These are phyloP conservation scores for Clarias magur DNA, from an alignment of 2,113 vertebrate genomes.

Conservation along the genomic window DNA sequence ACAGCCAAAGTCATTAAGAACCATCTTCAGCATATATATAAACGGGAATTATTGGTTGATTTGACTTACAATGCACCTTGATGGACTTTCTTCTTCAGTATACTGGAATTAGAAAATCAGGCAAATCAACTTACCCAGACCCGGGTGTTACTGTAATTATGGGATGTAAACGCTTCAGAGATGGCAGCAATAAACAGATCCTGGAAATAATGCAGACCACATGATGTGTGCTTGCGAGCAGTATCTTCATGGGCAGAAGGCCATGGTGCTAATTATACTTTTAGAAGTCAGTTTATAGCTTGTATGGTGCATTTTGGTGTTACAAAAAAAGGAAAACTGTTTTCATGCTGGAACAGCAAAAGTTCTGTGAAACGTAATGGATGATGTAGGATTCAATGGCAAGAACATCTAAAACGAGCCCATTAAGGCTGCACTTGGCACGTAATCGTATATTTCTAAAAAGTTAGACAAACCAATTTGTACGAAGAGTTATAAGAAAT, in stretches of 20 bases:
- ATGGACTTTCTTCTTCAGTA: not conserved
- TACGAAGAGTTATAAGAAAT: not conserved
- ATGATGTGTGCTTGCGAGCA: slow-evolving; percentile 9
- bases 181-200: not conserved
- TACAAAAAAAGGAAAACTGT: not conserved
- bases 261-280: slow-evolving; percentile 30
- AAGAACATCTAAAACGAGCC: not conserved
- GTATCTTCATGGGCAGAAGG: slow-evolving; percentile 8
- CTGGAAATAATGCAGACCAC: slow-evolving; percentile 10
- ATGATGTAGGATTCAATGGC: not conserved
- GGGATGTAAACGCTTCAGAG: not conserved
- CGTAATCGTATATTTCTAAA: not conserved
- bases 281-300: not conserved
- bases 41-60: too few relatives aligned
- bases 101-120: not conserved
- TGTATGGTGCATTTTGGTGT: not conserved
- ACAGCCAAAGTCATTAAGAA: too few relatives aligned
- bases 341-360: not conserved
- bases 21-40: too few relatives aligned
- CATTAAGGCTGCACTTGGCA: not conserved
- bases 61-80: not conserved
- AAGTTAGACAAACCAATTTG: not conserved
- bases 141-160: slow-evolving; percentile 9
- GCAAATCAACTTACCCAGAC: not conserved
- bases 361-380: not conserved